Evolutionary conservation across 1,140 invertebrate genomes (phyloP).

Genomic region (Ceratitis capitata): DNA sequence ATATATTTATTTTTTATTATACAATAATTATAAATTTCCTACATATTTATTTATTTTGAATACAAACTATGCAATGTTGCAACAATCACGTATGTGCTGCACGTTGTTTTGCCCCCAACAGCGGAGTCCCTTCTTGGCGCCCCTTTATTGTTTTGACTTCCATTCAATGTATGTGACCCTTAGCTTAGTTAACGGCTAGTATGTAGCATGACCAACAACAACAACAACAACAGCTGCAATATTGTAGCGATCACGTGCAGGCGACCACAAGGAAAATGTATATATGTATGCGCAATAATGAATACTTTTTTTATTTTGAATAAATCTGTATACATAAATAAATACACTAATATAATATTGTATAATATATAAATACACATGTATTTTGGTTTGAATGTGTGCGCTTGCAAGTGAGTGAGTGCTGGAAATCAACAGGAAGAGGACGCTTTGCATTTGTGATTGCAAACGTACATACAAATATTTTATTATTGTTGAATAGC

Average conservation of each 20-base stretch:
- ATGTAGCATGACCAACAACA: too few relatives aligned
- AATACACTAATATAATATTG: neutral
- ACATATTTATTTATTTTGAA: neutral
- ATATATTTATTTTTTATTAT: neutral
- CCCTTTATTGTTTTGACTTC: constrained; percentile 28
- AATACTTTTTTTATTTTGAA: neutral
- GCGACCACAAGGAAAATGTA: neutral
- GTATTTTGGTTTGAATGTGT: neutral
- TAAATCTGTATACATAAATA: too few relatives aligned
- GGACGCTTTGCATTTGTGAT: constrained; percentile 5
- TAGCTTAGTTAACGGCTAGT: neutral
- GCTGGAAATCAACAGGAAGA: neutral
- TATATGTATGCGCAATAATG: neutral
- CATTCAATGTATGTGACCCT: neutral
- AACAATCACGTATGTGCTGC: neutral
- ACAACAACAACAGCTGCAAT: neutral
- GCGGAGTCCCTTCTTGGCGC: neutral
- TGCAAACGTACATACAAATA: neutral
- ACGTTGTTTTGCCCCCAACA: neutral
- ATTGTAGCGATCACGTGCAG: constrained; percentile 7
- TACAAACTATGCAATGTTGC: neutral
- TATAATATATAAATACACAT: neutral
- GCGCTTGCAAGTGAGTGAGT: neutral
- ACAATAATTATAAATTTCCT: too few relatives aligned
- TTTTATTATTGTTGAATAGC: neutral